phyloP scores from a whole-genome alignment of 1,140 invertebrate genomes.

The Zaprionus capensis region DNA sequence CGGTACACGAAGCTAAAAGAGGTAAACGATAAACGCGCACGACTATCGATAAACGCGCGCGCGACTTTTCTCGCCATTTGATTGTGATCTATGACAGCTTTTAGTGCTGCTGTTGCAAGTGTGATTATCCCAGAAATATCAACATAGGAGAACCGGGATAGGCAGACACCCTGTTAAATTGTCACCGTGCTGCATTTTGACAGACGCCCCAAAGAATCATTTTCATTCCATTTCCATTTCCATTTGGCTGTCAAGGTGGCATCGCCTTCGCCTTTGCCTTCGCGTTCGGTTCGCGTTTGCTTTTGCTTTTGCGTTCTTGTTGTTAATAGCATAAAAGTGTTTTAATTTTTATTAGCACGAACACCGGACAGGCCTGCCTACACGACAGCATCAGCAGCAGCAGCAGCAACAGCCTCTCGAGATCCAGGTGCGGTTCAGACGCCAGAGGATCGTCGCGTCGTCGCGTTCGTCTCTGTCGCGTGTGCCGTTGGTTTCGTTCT shows the following conservation, averaged over 20 bases:
- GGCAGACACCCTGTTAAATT: slow-evolving; percentile 46
- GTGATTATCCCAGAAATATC: slow-evolving; percentile 41
- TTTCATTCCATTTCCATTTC: slow-evolving; percentile 4
- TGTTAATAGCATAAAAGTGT: slow-evolving; percentile 80
- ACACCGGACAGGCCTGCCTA: slow-evolving; percentile 48
- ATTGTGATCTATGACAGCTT: slow-evolving; percentile 34
- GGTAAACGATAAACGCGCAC: slow-evolving; percentile 28
- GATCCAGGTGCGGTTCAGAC: slow-evolving; percentile 50
- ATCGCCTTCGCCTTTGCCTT: slow-evolving; percentile 35
- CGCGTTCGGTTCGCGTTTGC: slow-evolving; percentile 54
- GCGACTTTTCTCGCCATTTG: slow-evolving; percentile 47
- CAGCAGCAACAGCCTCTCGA: neutral
- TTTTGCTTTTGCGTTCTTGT: slow-evolving; percentile 60
- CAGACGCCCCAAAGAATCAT: slow-evolving; percentile 43
- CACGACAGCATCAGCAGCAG: slow-evolving; percentile 31
- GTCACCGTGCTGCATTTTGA: slow-evolving; percentile 52
- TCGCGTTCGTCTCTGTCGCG: slow-evolving; percentile 53
- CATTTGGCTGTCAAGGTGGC: slow-evolving; percentile 37
- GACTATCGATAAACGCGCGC: slow-evolving; percentile 33
- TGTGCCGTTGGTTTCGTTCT: slow-evolving; percentile 42
- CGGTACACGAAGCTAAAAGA: slow-evolving; percentile 52
- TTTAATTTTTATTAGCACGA: slow-evolving; percentile 82
- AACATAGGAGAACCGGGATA: slow-evolving; percentile 10
- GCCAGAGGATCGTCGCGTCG: slow-evolving; percentile 58
- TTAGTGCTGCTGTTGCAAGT: slow-evolving; percentile 12